phyloP scores from a whole-genome alignment of 2,797 vertebrate genomes.

The Tragelaphus oryx region DNA sequence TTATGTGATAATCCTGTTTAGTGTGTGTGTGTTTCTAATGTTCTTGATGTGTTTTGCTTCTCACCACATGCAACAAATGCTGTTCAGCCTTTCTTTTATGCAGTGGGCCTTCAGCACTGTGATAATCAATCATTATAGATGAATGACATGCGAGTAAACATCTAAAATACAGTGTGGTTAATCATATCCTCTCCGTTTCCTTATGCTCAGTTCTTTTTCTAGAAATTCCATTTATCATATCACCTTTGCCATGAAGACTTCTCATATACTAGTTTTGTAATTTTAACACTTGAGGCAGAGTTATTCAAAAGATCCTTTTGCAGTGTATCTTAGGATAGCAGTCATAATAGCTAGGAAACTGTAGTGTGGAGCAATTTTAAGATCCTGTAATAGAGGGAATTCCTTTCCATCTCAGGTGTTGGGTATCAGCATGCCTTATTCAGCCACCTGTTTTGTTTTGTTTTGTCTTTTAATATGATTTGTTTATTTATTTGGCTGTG shows the following conservation, averaged over 20 bases:
- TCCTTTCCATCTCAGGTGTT: background rate
- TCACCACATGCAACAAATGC: background rate
- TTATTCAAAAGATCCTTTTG: background rate
- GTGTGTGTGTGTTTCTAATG: background rate
- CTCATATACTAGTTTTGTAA: background rate
- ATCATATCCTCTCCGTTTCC: background rate
- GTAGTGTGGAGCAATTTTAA: rapidly evolving
- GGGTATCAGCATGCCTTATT: background rate
- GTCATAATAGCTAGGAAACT: background rate
- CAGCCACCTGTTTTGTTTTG: background rate
- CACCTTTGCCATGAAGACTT: background rate
- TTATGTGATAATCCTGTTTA: background rate
- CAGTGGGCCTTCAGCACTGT: background rate
- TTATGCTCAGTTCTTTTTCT: background rate
- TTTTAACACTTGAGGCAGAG: background rate
- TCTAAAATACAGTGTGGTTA: background rate
- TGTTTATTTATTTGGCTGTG: background rate
- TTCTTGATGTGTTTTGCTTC: background rate
- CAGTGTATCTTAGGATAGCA: background rate
- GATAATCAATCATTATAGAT: background rate
- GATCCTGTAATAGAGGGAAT: background rate
- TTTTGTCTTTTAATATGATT: background rate
- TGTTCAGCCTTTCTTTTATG: background rate
- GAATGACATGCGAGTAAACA: background rate
- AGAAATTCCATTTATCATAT: background rate